Conservation (phyloP, 2,113 vertebrate genomes). For the Hymenochirus boettgeri region DNA sequence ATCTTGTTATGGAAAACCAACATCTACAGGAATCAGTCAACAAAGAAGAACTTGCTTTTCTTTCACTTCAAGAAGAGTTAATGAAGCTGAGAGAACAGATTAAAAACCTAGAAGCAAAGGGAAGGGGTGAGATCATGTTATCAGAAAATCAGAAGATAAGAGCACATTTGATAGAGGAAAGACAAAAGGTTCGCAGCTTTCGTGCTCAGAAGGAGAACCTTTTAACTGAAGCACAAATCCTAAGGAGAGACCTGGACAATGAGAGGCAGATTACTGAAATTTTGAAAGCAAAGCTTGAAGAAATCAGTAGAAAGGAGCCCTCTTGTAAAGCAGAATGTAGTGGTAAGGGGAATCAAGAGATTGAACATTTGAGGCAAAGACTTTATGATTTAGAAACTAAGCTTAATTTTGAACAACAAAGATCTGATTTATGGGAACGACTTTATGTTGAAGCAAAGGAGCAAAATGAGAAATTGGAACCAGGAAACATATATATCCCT, state of each 20-base stretch:
- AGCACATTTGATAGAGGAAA: conserved; percentile 77
- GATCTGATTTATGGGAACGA: conserved; percentile 92
- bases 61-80: conserved; percentile 76
- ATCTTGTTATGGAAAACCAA: conserved; percentile 73
- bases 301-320: conserved; percentile 53
- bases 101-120: conserved; percentile 69
- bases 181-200: conserved; percentile 64
- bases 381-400: conserved; percentile 80
- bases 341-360: conserved; percentile 54
- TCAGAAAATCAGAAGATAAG: conserved; percentile 80
- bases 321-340: conserved; percentile 18
- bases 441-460: conserved; percentile 88
- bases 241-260: conserved; percentile 75
- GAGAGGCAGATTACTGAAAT: conserved; percentile 67
- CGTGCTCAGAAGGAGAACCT: conserved; percentile 71
- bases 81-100: conserved; percentile 72
- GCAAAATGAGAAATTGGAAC: conserved; percentile 55
- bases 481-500: conserved; percentile 22
- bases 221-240: conserved; percentile 69
- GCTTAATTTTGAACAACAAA: conserved; percentile 88
- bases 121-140: conserved; percentile 64
- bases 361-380: conserved; percentile 63
- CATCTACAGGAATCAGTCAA: conserved; percentile 73
- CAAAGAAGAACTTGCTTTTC: conserved; percentile 73
- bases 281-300: conserved; percentile 69